Evolutionary conservation across 2,888 invertebrate genomes (phyloP).

Genomic region (Autographa gamma): DNA sequence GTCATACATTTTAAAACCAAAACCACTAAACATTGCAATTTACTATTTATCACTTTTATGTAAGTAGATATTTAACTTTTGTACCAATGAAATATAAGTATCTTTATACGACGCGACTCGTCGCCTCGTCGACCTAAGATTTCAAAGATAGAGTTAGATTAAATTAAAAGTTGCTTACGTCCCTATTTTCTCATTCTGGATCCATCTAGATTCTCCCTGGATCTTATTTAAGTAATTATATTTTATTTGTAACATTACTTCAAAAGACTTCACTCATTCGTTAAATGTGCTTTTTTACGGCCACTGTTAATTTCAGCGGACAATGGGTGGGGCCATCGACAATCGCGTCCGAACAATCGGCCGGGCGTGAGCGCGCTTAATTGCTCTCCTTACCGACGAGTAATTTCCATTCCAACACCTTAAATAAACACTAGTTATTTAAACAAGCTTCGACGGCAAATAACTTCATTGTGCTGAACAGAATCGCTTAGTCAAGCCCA

Average conservation of each 20-base stretch:
- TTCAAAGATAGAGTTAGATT: too few species aligned
- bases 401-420: slow-evolving; percentile 73
- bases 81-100: background rate
- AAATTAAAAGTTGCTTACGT: background rate
- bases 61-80: background rate
- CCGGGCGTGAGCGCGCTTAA: slow-evolving; percentile 77
- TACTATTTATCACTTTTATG: background rate
- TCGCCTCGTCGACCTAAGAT: background rate
- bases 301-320: slow-evolving; percentile 79
- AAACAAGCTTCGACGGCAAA: slow-evolving; percentile 59
- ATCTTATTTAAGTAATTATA: slow-evolving; percentile 26
- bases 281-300: slow-evolving; percentile 73
- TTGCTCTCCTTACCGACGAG: slow-evolving; percentile 78
- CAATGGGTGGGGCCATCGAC: slow-evolving; percentile 76
- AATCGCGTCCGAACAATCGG: slow-evolving; percentile 77
- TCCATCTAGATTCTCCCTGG: slow-evolving; percentile 16
- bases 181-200: slow-evolving; percentile 6
- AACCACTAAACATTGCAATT: slow-evolving; percentile 29
- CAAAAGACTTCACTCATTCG: slow-evolving; percentile 52
- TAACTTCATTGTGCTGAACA: slow-evolving; percentile 52
- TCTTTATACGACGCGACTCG: background rate
- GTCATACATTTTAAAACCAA: slow-evolving; percentile 40
- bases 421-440: slow-evolving; percentile 60
- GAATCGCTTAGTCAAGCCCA: slow-evolving; percentile 31
- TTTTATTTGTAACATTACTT: slow-evolving; percentile 41